Evolutionary conservation across 2,888 invertebrate species (phyloP).

Genomic region (Rhaphigaster nebulosa): DNA sequence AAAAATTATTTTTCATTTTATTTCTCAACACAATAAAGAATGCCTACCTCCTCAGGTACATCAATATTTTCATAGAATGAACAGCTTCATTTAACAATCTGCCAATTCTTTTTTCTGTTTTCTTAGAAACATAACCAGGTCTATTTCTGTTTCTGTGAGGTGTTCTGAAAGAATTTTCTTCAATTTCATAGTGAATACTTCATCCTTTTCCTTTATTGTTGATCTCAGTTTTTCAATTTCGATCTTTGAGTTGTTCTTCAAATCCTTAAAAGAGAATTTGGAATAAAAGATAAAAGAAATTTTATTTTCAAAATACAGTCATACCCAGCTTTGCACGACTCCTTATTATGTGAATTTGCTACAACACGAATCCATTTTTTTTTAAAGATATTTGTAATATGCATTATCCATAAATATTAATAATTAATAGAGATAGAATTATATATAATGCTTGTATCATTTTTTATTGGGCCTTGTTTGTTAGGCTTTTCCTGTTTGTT

Average conservation of each 20-base stretch:
- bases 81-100: background rate
- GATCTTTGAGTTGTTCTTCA: background rate
- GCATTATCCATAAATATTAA: too few relatives aligned
- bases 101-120: slow-evolving; percentile 23
- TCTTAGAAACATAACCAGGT: slow-evolving; percentile 30
- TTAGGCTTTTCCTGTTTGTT: too few relatives aligned
- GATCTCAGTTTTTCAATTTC: slow-evolving; percentile 34
- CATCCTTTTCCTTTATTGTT: background rate
- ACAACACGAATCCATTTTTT: too few relatives aligned
- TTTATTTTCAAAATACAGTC: background rate
- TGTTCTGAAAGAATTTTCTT: slow-evolving; percentile 26
- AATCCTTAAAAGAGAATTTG: background rate
- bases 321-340: too few relatives aligned
- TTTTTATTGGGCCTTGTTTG: too few relatives aligned
- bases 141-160: slow-evolving; percentile 3
- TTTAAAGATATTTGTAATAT: too few relatives aligned
- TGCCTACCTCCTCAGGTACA: background rate
- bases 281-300: background rate
- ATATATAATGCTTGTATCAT: too few relatives aligned
- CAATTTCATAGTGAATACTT: background rate
- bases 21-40: background rate
- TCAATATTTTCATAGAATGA: background rate
- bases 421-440: too few relatives aligned
- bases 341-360: too few relatives aligned
- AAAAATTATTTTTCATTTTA: background rate